Evolutionary conservation across 2,888 invertebrate genomes (phyloP).

Genomic region (Watsonalla binaria): DNA sequence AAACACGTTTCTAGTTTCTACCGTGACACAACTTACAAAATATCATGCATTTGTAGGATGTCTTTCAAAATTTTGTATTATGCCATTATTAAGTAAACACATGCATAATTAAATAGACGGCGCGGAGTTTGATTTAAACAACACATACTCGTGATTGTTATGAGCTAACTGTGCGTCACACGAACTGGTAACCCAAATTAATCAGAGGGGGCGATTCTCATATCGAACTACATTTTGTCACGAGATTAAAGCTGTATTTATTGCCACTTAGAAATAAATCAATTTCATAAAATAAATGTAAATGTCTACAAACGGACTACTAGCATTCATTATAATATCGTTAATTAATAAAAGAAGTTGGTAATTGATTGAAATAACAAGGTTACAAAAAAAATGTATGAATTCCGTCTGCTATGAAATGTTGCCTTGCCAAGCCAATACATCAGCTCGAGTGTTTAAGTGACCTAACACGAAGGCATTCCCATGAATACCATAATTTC

Average conservation of each 20-base stretch:
- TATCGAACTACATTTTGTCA: slow-evolving; percentile 9
- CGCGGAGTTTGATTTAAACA: slow-evolving; percentile 20
- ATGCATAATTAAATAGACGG: slow-evolving; percentile 19
- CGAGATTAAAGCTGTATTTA: background rate
- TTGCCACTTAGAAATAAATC: too few species aligned
- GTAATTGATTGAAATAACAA: too few species aligned
- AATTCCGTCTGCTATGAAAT: too few species aligned
- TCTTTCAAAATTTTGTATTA: slow-evolving; percentile 35
- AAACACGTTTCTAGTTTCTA: slow-evolving; percentile 13
- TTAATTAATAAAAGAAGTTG: too few species aligned
- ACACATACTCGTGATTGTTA: slow-evolving; percentile 20
- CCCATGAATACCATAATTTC: too few species aligned
- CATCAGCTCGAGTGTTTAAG: too few species aligned
- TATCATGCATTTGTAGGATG: slow-evolving; percentile 25
- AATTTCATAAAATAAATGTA: too few species aligned
- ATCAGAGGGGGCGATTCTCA: slow-evolving; percentile 6
- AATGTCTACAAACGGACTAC: too few species aligned
- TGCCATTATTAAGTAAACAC: slow-evolving; percentile 39
- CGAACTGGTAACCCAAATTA: slow-evolving; percentile 3
- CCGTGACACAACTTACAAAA: slow-evolving; percentile 27
- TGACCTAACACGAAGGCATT: too few species aligned
- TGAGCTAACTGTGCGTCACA: slow-evolving; percentile 18
- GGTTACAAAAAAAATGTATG: too few species aligned
- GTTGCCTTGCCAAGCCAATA: too few species aligned
- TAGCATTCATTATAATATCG: too few species aligned